phyloP scores from a whole-genome alignment of 2,797 vertebrate species.

The Hemibagrus guttatus region DNA sequence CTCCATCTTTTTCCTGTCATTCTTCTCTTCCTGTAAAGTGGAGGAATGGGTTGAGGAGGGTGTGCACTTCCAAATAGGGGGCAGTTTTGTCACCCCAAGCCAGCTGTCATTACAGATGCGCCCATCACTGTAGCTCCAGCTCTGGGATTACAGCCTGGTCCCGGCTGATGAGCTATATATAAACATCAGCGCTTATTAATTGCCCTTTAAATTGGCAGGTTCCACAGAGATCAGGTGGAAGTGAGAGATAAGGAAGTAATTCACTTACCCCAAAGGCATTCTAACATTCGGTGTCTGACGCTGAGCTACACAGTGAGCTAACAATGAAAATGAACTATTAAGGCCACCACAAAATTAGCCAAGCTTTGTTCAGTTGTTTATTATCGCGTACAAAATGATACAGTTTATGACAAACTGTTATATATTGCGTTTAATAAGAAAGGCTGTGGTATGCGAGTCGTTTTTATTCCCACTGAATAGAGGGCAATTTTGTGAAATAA shows the following conservation, averaged over 20 bases:
- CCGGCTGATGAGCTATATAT: slow-evolving; percentile 39
- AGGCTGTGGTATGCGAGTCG: neutral
- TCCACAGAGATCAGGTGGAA: slow-evolving; percentile 9
- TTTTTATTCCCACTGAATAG: neutral
- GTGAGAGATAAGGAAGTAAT: neutral
- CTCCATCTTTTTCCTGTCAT: slow-evolving; percentile 50
- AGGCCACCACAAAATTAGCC: neutral
- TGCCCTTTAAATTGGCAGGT: slow-evolving; percentile 5
- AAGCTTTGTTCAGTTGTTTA: neutral
- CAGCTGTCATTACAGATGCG: slow-evolving; percentile 50
- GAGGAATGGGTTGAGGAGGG: neutral
- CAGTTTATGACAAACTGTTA: neutral
- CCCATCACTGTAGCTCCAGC: slow-evolving; percentile 32
- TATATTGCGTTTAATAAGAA: neutral
- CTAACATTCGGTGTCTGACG: neutral
- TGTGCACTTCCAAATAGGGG: slow-evolving; percentile 12
- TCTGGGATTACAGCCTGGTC: slow-evolving; percentile 34
- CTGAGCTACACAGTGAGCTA: neutral
- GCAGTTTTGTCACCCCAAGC: slow-evolving; percentile 31
- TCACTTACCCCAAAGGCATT: neutral
- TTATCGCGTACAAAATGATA: neutral
- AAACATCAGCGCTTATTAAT: slow-evolving; percentile 26
- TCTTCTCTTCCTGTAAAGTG: neutral
- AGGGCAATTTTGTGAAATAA: neutral
- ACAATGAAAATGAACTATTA: neutral